Evolutionary conservation across 2,888 invertebrate species (phyloP).

Genomic region (Pterostichus niger): DNA sequence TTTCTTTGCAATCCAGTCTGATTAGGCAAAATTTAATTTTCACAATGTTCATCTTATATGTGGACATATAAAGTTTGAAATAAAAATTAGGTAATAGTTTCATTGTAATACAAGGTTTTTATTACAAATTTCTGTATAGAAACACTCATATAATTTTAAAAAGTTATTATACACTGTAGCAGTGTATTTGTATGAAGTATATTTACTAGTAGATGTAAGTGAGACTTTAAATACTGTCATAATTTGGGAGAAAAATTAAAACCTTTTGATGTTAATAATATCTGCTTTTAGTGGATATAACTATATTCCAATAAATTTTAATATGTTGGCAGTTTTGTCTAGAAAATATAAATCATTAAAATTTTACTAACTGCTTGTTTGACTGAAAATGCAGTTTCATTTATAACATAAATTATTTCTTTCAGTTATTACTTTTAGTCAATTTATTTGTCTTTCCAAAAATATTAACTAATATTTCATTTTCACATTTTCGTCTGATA

Average conservation of each 20-base stretch:
- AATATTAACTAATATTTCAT: background rate
- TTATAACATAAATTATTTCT: constrained; percentile 19
- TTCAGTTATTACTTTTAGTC: background rate
- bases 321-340: constrained; percentile 25
- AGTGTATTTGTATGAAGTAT: no score
- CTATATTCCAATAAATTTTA: constrained; percentile 19
- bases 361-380: constrained; percentile 35
- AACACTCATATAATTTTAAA: no score
- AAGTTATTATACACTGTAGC: no score
- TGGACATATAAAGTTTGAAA: no score
- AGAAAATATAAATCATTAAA: constrained; percentile 38
- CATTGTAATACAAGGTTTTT: no score
- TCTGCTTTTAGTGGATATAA: background rate
- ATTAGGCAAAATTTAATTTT: no score
- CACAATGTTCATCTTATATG: no score
- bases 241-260: background rate
- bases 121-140: no score
- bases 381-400: constrained; percentile 37
- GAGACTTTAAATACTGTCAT: constrained; percentile 1
- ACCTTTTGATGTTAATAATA: background rate
- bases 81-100: no score
- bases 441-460: constrained; percentile 7
- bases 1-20: no score
- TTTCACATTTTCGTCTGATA: no score
- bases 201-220: no score